Base-by-base conservation (phyloP, 1,140 invertebrate species). In the Radopholus similis region DNA sequence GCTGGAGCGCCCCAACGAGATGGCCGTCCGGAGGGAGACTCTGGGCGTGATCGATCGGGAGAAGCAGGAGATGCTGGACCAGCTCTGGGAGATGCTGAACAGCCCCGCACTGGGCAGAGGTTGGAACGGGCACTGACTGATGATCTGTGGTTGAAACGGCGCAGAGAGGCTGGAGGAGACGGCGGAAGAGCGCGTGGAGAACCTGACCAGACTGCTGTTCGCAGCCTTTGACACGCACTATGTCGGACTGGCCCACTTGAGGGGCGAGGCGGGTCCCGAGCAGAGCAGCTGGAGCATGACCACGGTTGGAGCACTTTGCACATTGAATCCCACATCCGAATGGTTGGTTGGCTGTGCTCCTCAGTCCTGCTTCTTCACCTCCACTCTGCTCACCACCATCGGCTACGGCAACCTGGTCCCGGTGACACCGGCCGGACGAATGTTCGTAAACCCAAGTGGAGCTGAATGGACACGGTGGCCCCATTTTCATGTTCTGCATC, bases 151-250 rank as follows among this genome's bases (percentile, higher is more conserved):
- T 30, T 38, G n/a, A 49, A 64, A 28, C 3, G 32, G 23, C 5
- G 18, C 15, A 60, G 37, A 40, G 4, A 8, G 26, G 47, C 37
- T 64, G 26, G 73, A 75, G 42, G 21, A 47, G 8, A 44, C 59
- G 6, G 81, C 81, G 8, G 53, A 64, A 4, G 73, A 72, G 35
- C 72, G 82, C 47, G 66, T 81, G 21, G 78, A 81, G 57, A 76
- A 82, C 44, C 66, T 77, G 11, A 74, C 81, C 9, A 56, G 73
- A 30, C 49, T 81, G 35, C 68, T 81, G 18, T 81, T 81, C 66
- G 79, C 82, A 34, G 79, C 79, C 18, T 81, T 83, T 66, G 79
- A 81, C 66, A 81, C 79, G 5, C 81, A 82, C 54, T 81, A 80
- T 63, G 74, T 81, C 30, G 72, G 59, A 23, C 34, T 59, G 26